Evolutionary conservation across 2,113 vertebrate genomes (phyloP).

Genomic region (Propithecus coquereli): DNA sequence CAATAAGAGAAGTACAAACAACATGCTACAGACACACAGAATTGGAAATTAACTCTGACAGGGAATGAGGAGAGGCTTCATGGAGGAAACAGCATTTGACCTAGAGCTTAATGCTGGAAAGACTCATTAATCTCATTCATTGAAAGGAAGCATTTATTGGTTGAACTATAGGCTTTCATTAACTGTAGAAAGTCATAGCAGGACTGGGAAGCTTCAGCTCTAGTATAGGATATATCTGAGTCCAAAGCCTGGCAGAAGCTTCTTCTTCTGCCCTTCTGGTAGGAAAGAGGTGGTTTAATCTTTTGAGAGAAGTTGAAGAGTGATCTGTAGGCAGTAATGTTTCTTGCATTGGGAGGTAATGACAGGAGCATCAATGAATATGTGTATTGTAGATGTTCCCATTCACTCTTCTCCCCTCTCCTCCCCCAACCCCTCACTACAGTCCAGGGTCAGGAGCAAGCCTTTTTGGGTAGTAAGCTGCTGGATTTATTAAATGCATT

Average conservation of each 20-base stretch:
- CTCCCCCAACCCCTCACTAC: accelerated
- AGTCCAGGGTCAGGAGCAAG: not conserved
- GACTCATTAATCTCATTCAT: not conserved
- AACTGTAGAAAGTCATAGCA: not conserved
- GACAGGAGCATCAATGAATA: too few species aligned
- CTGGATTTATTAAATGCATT: not conserved
- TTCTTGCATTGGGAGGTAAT: not conserved
- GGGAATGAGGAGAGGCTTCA: not conserved
- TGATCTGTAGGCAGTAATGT: not conserved
- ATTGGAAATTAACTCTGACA: not conserved
- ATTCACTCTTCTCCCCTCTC: accelerated
- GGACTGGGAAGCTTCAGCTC: not conserved
- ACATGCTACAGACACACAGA: not conserved
- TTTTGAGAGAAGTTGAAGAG: not conserved
- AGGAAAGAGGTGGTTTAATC: not conserved
- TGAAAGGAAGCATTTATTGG: not conserved
- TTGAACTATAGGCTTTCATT: not conserved
- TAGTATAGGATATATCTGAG: not conserved
- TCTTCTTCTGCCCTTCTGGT: not conserved
- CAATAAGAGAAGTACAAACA: not conserved
- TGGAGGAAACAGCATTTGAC: not conserved
- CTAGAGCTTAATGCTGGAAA: not conserved
- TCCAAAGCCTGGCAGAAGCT: not conserved
- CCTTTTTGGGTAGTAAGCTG: not conserved
- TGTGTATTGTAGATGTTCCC: not conserved